Percentiles rank a stretch among this genome's conserved stretches.
phyloP scores from a whole-genome alignment of 2,888 invertebrate species.

The Elaeidobius kamerunicus region DNA sequence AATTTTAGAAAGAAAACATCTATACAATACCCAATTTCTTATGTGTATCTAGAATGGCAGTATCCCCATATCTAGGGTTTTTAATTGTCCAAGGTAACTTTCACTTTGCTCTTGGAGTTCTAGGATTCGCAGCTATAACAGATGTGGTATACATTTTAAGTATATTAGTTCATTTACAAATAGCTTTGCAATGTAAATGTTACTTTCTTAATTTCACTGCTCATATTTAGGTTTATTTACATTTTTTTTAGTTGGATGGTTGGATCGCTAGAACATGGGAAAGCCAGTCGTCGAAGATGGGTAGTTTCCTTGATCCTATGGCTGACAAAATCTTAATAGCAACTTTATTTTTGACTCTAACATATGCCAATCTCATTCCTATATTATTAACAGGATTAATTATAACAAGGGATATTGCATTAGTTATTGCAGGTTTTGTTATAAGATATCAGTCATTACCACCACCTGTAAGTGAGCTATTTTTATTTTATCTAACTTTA shows the following conservation, averaged over 20 bases:
- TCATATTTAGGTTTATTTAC: not conserved
- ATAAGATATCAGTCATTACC: constrained; percentile 88
- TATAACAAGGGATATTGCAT: constrained; percentile 74
- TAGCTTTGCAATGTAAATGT: too few relatives aligned
- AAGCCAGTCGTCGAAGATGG: constrained; percentile 88
- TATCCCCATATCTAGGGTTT: constrained; percentile 88
- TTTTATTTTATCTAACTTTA: not conserved
- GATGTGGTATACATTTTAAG: constrained; percentile 66
- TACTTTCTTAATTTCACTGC: too few relatives aligned
- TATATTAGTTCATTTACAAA: not conserved
- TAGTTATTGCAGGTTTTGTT: constrained; percentile 83
- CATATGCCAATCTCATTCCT: constrained; percentile 84
- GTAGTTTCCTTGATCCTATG: constrained; percentile 93
- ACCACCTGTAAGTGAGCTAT: constrained; percentile 69
- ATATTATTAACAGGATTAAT: constrained; percentile 76
- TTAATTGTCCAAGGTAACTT: constrained; percentile 82
- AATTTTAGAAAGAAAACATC: constrained; percentile 72
- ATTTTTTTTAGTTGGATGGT: constrained; percentile 75
- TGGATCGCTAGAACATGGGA: constrained; percentile 93
- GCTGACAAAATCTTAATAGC: constrained; percentile 95
- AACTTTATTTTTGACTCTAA: constrained; percentile 82
- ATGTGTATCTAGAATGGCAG: constrained; percentile 77
- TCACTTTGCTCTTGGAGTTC: constrained; percentile 73
- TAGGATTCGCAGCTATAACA: constrained; percentile 84
- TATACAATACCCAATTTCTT: constrained; percentile 92